Percentiles rank a stretch among this genome's conserved stretches.
These are phyloP conservation scores for Neuroscelio doddi DNA, from an alignment of 2,888 invertebrate species.

Conservation along the genomic window DNA sequence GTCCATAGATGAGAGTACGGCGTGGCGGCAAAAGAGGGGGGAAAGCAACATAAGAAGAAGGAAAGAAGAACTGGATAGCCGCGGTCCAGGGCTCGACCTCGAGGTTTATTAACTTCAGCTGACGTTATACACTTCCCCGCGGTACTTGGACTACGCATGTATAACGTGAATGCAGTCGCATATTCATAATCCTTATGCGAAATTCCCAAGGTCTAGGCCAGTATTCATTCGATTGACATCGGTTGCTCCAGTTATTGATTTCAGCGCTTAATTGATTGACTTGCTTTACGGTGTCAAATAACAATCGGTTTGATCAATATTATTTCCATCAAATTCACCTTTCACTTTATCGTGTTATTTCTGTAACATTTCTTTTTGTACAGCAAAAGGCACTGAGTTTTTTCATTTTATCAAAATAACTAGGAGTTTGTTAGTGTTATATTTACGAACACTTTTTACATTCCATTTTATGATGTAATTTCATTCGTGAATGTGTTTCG, in stretches of 20 bases:
- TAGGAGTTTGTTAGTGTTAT: too few species aligned
- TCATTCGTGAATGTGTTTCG: too few species aligned
- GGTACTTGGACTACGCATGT: slow-evolving; percentile 40
- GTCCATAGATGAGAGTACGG: slow-evolving; percentile 56
- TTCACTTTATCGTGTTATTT: not conserved
- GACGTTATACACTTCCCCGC: slow-evolving; percentile 56
- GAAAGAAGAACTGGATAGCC: slow-evolving; percentile 32
- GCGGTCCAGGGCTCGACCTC: slow-evolving; percentile 51
- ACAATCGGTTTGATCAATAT: not conserved
- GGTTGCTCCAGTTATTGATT: slow-evolving; percentile 34
- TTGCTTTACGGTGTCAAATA: slow-evolving; percentile 20
- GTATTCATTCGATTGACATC: slow-evolving; percentile 34
- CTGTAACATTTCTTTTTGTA: too few species aligned
- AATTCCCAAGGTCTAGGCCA: slow-evolving; percentile 32
- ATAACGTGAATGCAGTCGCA: slow-evolving; percentile 34
- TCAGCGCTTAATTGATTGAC: slow-evolving; percentile 36
- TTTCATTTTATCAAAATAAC: too few species aligned
- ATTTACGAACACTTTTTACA: too few species aligned
- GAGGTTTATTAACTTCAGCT: slow-evolving; percentile 63
- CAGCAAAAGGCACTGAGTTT: too few species aligned
- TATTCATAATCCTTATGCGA: slow-evolving; percentile 43
- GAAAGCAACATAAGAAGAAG: slow-evolving; percentile 12
- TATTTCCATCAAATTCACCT: not conserved
- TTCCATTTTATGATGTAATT: too few species aligned
- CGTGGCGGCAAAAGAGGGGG: slow-evolving; percentile 18